A percentile compares a stretch with the other conserved stretches of the same genome.
Conservation (phyloP, 92 coral and sea anemone species). For the Zoanthus sansibaricus region DNA sequence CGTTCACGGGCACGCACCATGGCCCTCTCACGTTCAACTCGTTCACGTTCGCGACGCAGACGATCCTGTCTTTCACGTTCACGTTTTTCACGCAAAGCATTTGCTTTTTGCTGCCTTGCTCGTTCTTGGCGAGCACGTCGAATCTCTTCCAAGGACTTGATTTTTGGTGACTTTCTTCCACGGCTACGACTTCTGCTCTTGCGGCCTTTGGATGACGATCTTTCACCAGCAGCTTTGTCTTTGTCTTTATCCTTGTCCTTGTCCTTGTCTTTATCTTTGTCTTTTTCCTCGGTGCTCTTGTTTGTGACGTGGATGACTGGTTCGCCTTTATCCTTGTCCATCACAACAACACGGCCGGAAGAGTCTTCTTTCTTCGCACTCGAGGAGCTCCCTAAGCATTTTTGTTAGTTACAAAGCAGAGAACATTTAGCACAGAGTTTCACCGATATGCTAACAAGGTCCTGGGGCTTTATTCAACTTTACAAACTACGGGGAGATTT, state of each 20-base stretch:
- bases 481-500: neutral
- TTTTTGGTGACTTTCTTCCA: slow-evolving; percentile 70
- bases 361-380: slow-evolving; percentile 39
- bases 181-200: slow-evolving; percentile 63
- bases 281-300: slow-evolving; percentile 74
- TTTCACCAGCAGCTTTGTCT: slow-evolving; percentile 44
- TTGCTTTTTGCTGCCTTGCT: slow-evolving; percentile 79
- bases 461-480: slow-evolving; percentile 6
- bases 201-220: slow-evolving; percentile 54
- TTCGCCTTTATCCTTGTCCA: slow-evolving; percentile 74
- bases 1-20: slow-evolving; percentile 93
- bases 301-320: slow-evolving; percentile 57
- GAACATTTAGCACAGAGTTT: slow-evolving; percentile 20
- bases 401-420: slow-evolving; percentile 50
- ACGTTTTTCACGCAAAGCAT: slow-evolving; percentile 86
- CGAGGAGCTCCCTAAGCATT: slow-evolving; percentile 41
- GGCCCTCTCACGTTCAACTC: slow-evolving; percentile 92
- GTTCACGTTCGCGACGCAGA: slow-evolving; percentile 94
- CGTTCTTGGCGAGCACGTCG: slow-evolving; percentile 90
- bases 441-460: slow-evolving; percentile 17
- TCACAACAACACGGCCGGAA: slow-evolving; percentile 65
- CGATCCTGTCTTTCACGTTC: slow-evolving; percentile 94
- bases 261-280: slow-evolving; percentile 55
- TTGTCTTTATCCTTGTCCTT: slow-evolving; percentile 32
- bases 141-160: slow-evolving; percentile 94